A percentile compares a stretch with the other conserved stretches of the same genome.
phyloP scores from a whole-genome alignment of 2,113 vertebrate genomes.

The Lethenteron camtschaticum region DNA sequence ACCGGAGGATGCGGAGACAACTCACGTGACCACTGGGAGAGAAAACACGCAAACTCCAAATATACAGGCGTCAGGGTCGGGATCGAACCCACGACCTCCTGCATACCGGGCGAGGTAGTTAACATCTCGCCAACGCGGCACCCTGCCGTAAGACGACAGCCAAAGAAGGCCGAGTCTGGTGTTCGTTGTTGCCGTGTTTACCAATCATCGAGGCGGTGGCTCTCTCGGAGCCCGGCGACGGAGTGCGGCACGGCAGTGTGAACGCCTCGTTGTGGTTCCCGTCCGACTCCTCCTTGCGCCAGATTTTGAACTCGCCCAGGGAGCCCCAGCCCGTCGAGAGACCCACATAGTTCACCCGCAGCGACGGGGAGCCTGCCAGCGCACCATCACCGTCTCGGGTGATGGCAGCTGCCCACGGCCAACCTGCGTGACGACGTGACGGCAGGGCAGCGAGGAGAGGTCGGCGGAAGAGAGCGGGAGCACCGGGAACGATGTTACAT shows the following conservation, averaged over 20 bases:
- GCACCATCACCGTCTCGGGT: conserved; percentile 48
- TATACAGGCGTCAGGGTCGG: too few species aligned
- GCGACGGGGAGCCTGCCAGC: conserved; percentile 34
- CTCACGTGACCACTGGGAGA: too few species aligned
- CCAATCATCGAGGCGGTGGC: conserved; percentile 65
- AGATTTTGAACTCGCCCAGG: conserved; percentile 70
- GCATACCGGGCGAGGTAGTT: too few species aligned
- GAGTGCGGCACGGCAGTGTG: conserved; percentile 65
- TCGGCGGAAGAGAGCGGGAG: too few species aligned
- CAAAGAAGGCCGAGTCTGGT: too few species aligned
- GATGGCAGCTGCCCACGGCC: conserved; percentile 44
- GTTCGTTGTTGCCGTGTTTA: conserved; percentile 13
- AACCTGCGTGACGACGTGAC: conserved; percentile 24
- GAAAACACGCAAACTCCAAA: too few species aligned
- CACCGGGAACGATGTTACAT: too few species aligned
- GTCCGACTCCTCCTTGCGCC: conserved; percentile 68
- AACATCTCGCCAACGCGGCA: too few species aligned
- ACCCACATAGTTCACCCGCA: conserved; percentile 54
- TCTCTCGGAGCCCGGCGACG: conserved; percentile 58
- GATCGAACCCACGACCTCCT: too few species aligned
- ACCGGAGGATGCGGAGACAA: too few species aligned
- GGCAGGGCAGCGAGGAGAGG: too few species aligned
- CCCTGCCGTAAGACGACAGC: too few species aligned
- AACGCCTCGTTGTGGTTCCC: conserved; percentile 86
- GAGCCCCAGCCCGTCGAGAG: conserved; percentile 91